Evolutionary conservation across 2,113 vertebrate genomes (phyloP), one percentile per base, ranked within the genome.

Genomic region (Numenius arquata): DNA sequence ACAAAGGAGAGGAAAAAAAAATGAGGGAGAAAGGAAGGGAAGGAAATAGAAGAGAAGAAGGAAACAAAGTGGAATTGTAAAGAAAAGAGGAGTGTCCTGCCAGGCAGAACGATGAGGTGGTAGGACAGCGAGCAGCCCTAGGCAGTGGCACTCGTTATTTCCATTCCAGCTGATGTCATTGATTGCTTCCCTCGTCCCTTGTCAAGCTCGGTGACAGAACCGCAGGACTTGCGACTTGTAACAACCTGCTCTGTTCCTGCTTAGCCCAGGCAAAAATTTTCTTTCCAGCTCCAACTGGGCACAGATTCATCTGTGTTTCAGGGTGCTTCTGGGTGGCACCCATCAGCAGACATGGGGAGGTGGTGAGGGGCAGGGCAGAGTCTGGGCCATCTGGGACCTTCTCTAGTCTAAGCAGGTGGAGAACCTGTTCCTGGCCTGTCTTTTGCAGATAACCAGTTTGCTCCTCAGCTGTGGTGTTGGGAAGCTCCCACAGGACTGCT

Each of bases 141-240:
- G 96, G 97, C 96, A 55, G 66, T 30, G 56, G 80, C 25, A 18
- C 88, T 94, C 56, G 9, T 97, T 97, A 97, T 93, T 97, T 97
- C 97, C 96, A 97, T 96, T 87, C 90, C 47, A 66, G 85, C 80
- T 93, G 96, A 96, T 93, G 90, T 86, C 91, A 92, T 78, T 95
- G 95, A 97, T 96, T 97, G 83, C 84, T 71, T 80, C 63, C 55
- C 74, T 85, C 26, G 56, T 90, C 91, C 74, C 82, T 71, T 91
- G 84, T 27, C 93, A 73, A 41, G 76, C 72, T 52, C 65, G 82
- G 26, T 95, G 94, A 91, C 88, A 95, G 81, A 83, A 80, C 15
- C 2, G 0, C 36, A 55, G 93, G 56, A 55, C 68, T 71, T 56
- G 34, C 11, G 1, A 40, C 56, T 85, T 27, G 1, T 14, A 72